These are phyloP conservation scores for Agrilus biguttatus DNA, from an alignment of 2,888 invertebrate species.

Conservation along the genomic window DNA sequence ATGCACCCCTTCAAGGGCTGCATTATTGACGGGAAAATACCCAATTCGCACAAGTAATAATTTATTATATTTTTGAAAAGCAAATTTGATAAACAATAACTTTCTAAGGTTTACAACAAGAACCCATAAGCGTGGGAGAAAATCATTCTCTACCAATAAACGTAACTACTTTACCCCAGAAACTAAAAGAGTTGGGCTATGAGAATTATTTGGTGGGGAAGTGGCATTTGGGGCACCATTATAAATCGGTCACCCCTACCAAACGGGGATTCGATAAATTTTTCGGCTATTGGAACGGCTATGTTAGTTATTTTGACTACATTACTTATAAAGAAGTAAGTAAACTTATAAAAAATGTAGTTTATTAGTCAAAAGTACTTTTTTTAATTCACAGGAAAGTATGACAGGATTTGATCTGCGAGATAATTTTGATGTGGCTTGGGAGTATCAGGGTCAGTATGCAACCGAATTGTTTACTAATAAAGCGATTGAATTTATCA, in stretches of 20 bases:
- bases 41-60: slow-evolving; percentile 62
- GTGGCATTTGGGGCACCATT: slow-evolving; percentile 72
- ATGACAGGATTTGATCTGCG: slow-evolving; percentile 31
- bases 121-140: slow-evolving; percentile 49
- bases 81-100: not conserved
- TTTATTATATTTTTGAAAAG: not conserved
- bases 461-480: slow-evolving; percentile 55
- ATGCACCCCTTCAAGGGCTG: slow-evolving; percentile 74
- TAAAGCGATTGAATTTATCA: slow-evolving; percentile 49
- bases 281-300: slow-evolving; percentile 74
- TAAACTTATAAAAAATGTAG: not conserved
- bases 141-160: slow-evolving; percentile 52
- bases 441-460: slow-evolving; percentile 43
- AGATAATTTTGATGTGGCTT: slow-evolving; percentile 28
- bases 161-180: slow-evolving; percentile 38
- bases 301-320: slow-evolving; percentile 57
- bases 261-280: slow-evolving; percentile 65
- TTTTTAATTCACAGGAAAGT: not conserved
- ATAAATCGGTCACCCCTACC: slow-evolving; percentile 50
- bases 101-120: slow-evolving; percentile 49
- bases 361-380: not conserved
- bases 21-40: slow-evolving; percentile 74
- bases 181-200: slow-evolving; percentile 53
- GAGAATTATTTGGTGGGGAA: slow-evolving; percentile 66
- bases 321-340: slow-evolving; percentile 2